These are phyloP conservation scores for Ophthalmolycus amberensis DNA, from an alignment of 2,113 vertebrate genomes.

Conservation along the genomic window DNA sequence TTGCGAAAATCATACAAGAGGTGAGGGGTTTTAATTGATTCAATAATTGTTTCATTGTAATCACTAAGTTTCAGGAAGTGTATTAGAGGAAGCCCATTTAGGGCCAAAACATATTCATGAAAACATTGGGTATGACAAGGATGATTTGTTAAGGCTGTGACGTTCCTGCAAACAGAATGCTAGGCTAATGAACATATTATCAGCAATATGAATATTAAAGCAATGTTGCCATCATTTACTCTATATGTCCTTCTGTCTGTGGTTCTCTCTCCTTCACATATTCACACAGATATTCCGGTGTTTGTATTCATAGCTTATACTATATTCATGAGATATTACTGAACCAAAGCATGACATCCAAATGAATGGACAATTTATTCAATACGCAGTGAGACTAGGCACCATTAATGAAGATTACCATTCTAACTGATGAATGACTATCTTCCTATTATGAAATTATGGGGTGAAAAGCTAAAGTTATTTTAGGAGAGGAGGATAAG, in stretches of 20 bases:
- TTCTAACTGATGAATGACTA: constrained; percentile 79
- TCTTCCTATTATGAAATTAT: constrained; percentile 79
- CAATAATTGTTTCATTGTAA: constrained; percentile 1
- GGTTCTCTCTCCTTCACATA: not conserved
- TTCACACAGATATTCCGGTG: constrained; percentile 31
- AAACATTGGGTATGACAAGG: not conserved
- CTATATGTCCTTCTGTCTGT: constrained; percentile 1
- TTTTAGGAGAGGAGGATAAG: constrained; percentile 68
- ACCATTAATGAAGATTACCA: constrained; percentile 77
- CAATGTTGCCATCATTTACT: not conserved
- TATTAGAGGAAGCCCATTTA: constrained; percentile 26
- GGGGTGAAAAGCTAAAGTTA: constrained; percentile 75
- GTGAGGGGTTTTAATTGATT: constrained; percentile 18
- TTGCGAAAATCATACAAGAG: not conserved
- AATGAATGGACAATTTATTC: constrained; percentile 69
- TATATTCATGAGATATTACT: constrained; percentile 67
- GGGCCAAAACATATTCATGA: constrained; percentile 13
- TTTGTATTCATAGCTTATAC: constrained; percentile 67
- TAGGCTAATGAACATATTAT: constrained; percentile 26
- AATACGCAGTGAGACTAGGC: constrained; percentile 62
- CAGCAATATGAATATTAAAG: constrained; percentile 1
- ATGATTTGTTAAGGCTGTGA: constrained; percentile 14
- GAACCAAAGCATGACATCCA: constrained; percentile 64
- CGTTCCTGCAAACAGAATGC: constrained; percentile 11
- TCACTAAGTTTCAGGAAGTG: not conserved